Base-by-base conservation (phyloP, 2,113 vertebrate species). In the Glaucomys volans region DNA sequence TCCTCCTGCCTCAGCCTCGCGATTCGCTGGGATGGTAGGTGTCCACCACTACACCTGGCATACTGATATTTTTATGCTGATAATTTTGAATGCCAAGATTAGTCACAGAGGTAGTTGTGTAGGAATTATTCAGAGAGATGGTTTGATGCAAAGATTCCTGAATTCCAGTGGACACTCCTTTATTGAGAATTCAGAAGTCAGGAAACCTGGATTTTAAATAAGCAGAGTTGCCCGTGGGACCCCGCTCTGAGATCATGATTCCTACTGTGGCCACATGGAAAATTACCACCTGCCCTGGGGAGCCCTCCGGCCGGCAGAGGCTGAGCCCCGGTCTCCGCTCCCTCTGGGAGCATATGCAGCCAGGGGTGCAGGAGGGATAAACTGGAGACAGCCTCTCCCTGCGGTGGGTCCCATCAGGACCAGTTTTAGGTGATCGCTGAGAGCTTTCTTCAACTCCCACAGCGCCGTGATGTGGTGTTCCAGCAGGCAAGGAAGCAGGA, bases 391-490 rank as follows among this genome's bases (percentile, higher is more conserved):
- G 71, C 95, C 87, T 92, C 91, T 90, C 76, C 24, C 79, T 18
- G 26, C 13, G 16, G 37, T 40, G 91, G 54, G 37, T 64, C 54
- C 62, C 59, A 28, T 0, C 4, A 40, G 83, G 72, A 47, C 75
- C 54, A 71, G n/a, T 84, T 92, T 89, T 87, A 69, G 95, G 81
- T 69, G 97, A 85, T 97, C 97, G 87, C 57, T 4, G 72, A 80
- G 67, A 86, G 95, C 96, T 86, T 91, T 95, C 94, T 95, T 94
- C 62, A 44, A 47, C 94, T 57, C 89, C 91, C 97, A 95, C 74
- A 90, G 86, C 40, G 40, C 94, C 72, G 50, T n/a, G 69, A 92
- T 14, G 54, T 62, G 85, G 93, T 52, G n/a, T 37, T 92, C 95
- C 83, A 66, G 24, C 20, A 2, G 22, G 62, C 11, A 52, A 95